Evolutionary conservation across 1,140 invertebrate genomes (phyloP).

Genomic region (Lordiphosa stackelbergi): DNA sequence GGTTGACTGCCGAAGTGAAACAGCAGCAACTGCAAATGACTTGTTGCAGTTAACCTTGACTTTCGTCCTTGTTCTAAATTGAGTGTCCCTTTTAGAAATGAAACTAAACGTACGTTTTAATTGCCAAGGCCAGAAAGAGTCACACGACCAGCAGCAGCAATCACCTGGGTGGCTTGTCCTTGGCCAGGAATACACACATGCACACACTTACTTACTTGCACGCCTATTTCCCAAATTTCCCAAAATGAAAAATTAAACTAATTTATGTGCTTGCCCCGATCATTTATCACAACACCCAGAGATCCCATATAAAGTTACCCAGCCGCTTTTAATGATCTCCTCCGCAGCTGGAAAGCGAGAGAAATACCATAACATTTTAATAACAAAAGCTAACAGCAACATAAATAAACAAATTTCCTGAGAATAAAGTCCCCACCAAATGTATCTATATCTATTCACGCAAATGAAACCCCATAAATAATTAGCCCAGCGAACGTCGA

Average conservation of each 20-base stretch:
- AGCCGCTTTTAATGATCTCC: conserved; percentile 39
- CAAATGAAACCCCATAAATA: conserved; percentile 55
- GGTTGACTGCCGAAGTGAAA: conserved; percentile 51
- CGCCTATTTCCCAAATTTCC: conserved; percentile 6
- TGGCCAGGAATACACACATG: conserved; percentile 20
- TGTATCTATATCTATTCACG: conserved; percentile 60
- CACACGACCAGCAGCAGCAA: conserved; percentile 55
- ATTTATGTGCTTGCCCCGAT: conserved; percentile 39
- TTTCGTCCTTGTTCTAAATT: conserved; percentile 49
- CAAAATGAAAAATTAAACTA: conserved; percentile 48
- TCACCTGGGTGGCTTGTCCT: conserved; percentile 60
- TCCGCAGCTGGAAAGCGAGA: conserved; percentile 66
- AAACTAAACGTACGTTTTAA: conserved; percentile 7
- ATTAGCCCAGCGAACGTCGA: conserved; percentile 35
- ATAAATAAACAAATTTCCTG: conserved; percentile 70
- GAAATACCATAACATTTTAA: conserved; percentile 75
- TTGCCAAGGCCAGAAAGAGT: conserved; percentile 37
- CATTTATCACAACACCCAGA: conserved; percentile 63
- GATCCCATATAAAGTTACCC: conserved; percentile 26
- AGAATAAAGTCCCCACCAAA: conserved; percentile 43
- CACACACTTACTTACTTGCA: conserved; percentile 15
- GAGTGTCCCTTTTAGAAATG: conserved; percentile 14
- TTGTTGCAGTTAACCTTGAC: conserved; percentile 45
- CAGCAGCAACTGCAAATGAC: conserved; percentile 68
- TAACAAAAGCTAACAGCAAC: conserved; percentile 64